phyloP scores from a whole-genome alignment of 37 sponge, comb jelly and placozoan species.

The Crambe crambe region DNA sequence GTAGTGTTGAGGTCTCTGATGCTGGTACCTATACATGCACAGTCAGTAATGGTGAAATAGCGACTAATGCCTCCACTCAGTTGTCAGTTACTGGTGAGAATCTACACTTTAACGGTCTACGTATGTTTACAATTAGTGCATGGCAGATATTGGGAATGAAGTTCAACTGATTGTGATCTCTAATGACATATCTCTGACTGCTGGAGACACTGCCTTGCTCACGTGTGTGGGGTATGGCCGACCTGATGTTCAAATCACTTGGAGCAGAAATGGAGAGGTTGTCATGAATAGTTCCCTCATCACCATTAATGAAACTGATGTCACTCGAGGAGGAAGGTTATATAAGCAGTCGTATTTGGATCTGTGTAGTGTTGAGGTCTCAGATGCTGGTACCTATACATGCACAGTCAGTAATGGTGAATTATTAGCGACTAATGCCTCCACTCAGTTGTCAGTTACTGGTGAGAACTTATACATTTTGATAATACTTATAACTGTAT shows the following conservation, averaged over 20 bases:
- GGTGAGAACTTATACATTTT: too few species aligned
- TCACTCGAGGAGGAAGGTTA: constrained; percentile 9
- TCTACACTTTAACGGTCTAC: too few species aligned
- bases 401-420: constrained; percentile 14
- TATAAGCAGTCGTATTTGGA: constrained; percentile 3
- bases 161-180: background rate
- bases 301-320: constrained; percentile 7
- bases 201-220: too few species aligned
- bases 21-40: constrained; percentile 27
- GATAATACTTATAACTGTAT: too few species aligned
- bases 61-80: background rate
- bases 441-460: background rate
- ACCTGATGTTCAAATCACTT: too few species aligned
- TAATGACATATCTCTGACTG: too few species aligned
- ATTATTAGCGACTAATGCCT: background rate
- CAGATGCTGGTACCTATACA: constrained; percentile 24
- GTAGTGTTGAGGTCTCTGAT: constrained; percentile 8
- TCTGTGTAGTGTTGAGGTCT: constrained; percentile 9
- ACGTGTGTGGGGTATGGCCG: too few species aligned
- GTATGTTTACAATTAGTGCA: too few species aligned
- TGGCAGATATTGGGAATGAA: too few species aligned
- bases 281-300: too few species aligned
- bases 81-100: background rate
- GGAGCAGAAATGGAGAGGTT: too few species aligned
- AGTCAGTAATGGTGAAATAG: background rate